Evolutionary conservation across 2,888 invertebrate species (phyloP), one percentile per base, ranked within the genome.

Genomic region (Melangyna quadrimaculata): DNA sequence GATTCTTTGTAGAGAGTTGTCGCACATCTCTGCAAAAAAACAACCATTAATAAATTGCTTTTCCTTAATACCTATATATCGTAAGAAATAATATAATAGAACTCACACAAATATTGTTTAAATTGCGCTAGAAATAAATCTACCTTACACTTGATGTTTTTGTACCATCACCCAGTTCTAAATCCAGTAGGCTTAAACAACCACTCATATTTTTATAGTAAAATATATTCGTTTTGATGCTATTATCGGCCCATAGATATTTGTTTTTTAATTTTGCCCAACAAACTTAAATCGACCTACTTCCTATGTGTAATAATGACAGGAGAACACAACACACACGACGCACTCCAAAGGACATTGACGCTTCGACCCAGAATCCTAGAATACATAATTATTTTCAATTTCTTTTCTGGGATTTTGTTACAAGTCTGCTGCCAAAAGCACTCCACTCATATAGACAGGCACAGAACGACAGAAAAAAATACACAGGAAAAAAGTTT

Each of bases 291-390:
- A 61, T 17, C 74, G 71, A 71, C 83, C 83, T 53, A 84, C 75
- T 79, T 24, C 8, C n/a, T 48, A 48, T 10, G 19, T 14, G 35
- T 65, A 83, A 51, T 22, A 51, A 51, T 14, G 19, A 35, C 48
- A 51, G 35, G 24, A 67, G 35, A 67, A 67, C 48, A 51, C 67
- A 51, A 51, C 59, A 79, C 83, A 51, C 67, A 51, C 67, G 65
- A 79, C 83, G 70, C 79, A 71, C 84, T 84, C 72, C 45, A 84
- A 69, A 72, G 84, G 84, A 84, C 84, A 84, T 84, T 84, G 84
- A 75, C 84, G 80, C 53, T 24, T 3, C 67, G 75, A 80, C 84
- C 84, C 71, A 84, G 75, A 80, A 84, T 59, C 73, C 65, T n/a
- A 79, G 80, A 84, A 77, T 80, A 72, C 57, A 67, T 72, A 75